phyloP scores from a whole-genome alignment of 2,888 invertebrate species.

The Rotaria sp. region DNA sequence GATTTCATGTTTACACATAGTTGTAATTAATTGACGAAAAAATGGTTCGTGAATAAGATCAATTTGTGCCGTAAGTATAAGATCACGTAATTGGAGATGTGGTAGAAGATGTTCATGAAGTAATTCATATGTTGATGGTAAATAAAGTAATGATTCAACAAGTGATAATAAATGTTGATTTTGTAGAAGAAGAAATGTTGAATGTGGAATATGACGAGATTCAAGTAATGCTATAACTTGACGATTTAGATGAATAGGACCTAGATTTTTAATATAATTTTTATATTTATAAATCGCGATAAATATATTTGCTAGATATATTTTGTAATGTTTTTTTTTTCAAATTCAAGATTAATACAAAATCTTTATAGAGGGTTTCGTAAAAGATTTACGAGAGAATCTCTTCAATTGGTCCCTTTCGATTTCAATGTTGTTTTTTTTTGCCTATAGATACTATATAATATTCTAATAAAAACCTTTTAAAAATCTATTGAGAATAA shows the following conservation, averaged over 20 bases:
- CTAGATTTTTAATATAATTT: background rate
- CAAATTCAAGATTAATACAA: no score
- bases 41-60: constrained; percentile 27
- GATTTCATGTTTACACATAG: background rate
- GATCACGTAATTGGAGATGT: background rate
- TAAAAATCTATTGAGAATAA: no score
- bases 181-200: background rate
- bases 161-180: constrained; percentile 23
- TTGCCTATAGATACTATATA: no score
- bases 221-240: background rate
- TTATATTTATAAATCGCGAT: background rate
- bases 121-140: background rate
- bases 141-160: background rate
- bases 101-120: background rate
- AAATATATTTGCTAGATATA: background rate
- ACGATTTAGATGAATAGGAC: background rate
- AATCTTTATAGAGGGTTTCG: no score
- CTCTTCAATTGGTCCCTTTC: no score
- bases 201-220: background rate
- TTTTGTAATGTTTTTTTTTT: background rate
- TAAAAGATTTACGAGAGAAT: no score
- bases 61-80: background rate
- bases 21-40: constrained; percentile 26
- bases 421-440: no score
- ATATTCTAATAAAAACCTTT: no score